Evolutionary conservation across 2,797 vertebrate genomes (phyloP), one percentile per base, ranked within the genome.

Genomic region (Poecilia picta): DNA sequence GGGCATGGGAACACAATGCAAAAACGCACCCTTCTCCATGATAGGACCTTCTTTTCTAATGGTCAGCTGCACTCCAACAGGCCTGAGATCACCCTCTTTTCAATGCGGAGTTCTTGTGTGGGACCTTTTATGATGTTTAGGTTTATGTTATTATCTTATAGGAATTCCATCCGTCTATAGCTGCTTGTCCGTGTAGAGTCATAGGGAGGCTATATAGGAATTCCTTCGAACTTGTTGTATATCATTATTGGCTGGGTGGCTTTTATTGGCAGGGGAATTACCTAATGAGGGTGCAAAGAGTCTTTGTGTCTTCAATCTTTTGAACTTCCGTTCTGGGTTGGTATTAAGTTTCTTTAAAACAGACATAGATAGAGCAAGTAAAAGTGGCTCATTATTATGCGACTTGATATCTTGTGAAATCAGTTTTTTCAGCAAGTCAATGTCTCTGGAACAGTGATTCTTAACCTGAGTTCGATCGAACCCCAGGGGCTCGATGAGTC

Each of bases 1-100:
- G 28, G 79, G 78, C 78, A 82, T 36, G 20, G 76, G 85, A 84
- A 85, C 62, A 79, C 84, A 90, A 88, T 83, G 77, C 76, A 80
- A 89, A 89, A 74, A 72, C 78, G 80, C 81, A 83, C 81, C 73
- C 66, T 74, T 49, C 80, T 83, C 51, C 36, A 72, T 83, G 78
- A 79, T 84, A 79, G 81, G 85, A 16, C 47, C 78, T 80, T 85
- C 66, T 74, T 83, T 91, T 87, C 82, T 81, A 76, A 41, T 72
- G 74, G 72, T 74, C 80, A 86, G 87, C 88, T 89, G 85, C 85
- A 84, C 57, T 72, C 43, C 53, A 85, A 72, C 57, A 55, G 66
- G 73, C n/a, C 64, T 43, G 79, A 53, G 71, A 72, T 75, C 76
- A 20, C 73, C 57, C 73, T 72, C 75, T 76, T 75, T 76, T 73